Evolutionary conservation across 1,140 invertebrate genomes (phyloP), one percentile per base, ranked within the genome.

Genomic region (Dryas iulia): DNA sequence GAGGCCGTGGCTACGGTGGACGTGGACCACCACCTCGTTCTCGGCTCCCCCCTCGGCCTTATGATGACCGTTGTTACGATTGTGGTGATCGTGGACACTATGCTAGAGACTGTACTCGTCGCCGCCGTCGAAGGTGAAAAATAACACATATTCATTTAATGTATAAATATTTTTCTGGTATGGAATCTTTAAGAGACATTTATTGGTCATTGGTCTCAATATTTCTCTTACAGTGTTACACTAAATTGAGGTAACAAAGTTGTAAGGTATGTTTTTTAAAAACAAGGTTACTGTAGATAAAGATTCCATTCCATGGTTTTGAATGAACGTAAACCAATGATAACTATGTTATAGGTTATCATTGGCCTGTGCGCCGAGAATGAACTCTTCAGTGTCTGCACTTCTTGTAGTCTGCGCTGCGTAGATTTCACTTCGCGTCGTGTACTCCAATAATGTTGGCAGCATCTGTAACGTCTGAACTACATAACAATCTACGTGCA

Each of bases 1-100:
- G 97, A 4, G 97, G 95, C 91, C 93, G 95, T 59, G 94, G 95
- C 35, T 94, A 94, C 63, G 93, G 94, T 26, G 93, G 95, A 1
- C 92, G 93, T n/a, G 91, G 92, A 0, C 91, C 92, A 8, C 91
- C 92, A 12, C 93, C 93, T 23, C 87, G 93, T 23, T 94, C 94
- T 25, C 90, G 95, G 66, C 92, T 95, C 3, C 97, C 96, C 79
- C 94, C 96, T 79, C 96, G 96, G 0, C 89, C 89, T 2, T 91
- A 91, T 23, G 95, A 97, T 78, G 97, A 98, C 89, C 94, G 96
- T 61, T 98, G 97, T 88, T 98, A 98, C 87, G 97, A 98, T 80
- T 98, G 98, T 92, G 97, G 97, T 7, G 96, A 97, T 74, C 93
- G 96, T 56, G 97, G 97, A 2, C 97, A 98, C 82, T 98, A 98